Evolutionary conservation across 2,888 invertebrate species (phyloP).

Genomic region (Drosophila setosimentum): DNA sequence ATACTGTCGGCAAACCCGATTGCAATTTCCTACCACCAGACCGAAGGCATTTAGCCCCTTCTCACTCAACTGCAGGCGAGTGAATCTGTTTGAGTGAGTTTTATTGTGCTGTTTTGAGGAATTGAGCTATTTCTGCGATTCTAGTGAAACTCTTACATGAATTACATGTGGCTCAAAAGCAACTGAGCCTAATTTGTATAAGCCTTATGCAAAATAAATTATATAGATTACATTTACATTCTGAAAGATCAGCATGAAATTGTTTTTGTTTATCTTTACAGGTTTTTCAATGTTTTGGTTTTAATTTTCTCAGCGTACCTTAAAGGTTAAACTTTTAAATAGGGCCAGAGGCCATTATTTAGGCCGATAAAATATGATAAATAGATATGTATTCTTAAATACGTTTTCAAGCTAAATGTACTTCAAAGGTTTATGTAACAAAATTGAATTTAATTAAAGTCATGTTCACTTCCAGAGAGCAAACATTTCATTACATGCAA

Average conservation of each 20-base stretch:
- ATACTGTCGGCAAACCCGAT: slow-evolving; percentile 32
- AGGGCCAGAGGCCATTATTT: background rate
- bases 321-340: background rate
- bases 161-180: background rate
- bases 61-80: slow-evolving; percentile 45
- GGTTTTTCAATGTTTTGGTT: background rate
- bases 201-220: background rate
- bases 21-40: slow-evolving; percentile 22
- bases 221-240: background rate
- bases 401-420: background rate
- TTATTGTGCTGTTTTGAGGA: background rate
- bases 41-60: slow-evolving; percentile 21
- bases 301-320: background rate
- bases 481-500: background rate
- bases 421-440: background rate
- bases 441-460: background rate
- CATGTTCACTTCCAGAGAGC: background rate
- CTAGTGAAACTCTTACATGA: background rate
- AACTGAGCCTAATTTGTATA: background rate
- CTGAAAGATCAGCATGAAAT: background rate
- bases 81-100: slow-evolving; percentile 37
- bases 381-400: background rate
- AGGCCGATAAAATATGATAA: background rate
- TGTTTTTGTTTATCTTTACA: background rate
- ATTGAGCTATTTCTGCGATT: background rate